phyloP scores from a whole-genome alignment of 2,888 invertebrate species.

The Archaeoteleia sp. region DNA sequence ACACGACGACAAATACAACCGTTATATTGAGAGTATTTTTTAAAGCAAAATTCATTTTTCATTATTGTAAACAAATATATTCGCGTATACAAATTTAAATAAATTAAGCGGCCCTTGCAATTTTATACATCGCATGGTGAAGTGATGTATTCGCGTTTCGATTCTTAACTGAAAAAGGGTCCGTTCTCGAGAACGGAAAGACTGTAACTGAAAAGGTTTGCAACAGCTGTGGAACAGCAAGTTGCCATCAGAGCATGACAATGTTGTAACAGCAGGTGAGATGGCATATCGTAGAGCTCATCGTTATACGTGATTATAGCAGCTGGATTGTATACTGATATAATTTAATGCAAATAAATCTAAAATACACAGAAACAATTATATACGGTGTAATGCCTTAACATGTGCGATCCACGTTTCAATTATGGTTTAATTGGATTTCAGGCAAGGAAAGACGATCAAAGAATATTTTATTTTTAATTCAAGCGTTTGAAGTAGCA shows the following conservation, averaged over 20 bases:
- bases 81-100: no score
- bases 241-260: conserved; percentile 62
- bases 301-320: conserved; percentile 19
- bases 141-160: not conserved
- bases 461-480: no score
- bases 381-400: not conserved
- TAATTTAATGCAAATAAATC: conserved; percentile 21
- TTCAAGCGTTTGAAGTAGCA: no score
- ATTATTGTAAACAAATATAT: no score
- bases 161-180: conserved; percentile 25
- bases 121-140: not conserved
- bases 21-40: no score
- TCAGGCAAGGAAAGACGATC: no score
- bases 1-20: no score
- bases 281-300: conserved; percentile 62
- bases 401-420: no score
- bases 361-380: conserved; percentile 3
- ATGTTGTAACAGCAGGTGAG: conserved; percentile 64
- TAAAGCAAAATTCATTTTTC: no score
- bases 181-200: conserved; percentile 59
- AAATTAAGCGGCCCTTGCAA: not conserved
- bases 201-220: conserved; percentile 62
- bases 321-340: conserved; percentile 5
- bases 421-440: no score
- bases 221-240: conserved; percentile 62